These are phyloP conservation scores for Sinocyclocheilus anshuiensis DNA, from an alignment of 2,113 vertebrate genomes.

Conservation along the genomic window DNA sequence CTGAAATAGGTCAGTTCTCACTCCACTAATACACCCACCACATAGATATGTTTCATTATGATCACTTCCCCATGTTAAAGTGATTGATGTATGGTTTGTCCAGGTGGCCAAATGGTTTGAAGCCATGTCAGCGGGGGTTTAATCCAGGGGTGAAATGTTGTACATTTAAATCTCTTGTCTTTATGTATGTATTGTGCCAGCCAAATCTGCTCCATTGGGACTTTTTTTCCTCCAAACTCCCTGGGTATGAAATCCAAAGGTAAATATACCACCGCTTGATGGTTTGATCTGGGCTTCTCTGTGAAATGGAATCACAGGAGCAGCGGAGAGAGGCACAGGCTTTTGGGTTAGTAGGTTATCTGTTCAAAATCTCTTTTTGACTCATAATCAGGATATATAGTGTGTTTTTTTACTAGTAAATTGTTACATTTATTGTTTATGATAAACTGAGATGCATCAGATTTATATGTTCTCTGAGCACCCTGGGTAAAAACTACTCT, in stretches of 20 bases:
- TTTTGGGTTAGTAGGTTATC: constrained; percentile 13
- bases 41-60: constrained; percentile 61
- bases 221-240: not conserved
- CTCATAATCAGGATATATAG: not conserved
- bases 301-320: not conserved
- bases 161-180: constrained; percentile 23
- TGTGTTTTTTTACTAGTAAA: not conserved
- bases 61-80: constrained; percentile 65
- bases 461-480: not conserved
- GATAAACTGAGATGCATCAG: no score
- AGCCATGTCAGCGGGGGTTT: not conserved
- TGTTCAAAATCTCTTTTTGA: not conserved
- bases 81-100: constrained; percentile 59
- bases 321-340: not conserved
- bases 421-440: not conserved
- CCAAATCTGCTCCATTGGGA: constrained; percentile 23
- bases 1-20: constrained; percentile 74
- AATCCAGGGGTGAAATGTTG: constrained; percentile 18
- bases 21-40: constrained; percentile 58
- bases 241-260: constrained; percentile 6
- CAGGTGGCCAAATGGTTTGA: constrained; percentile 56
- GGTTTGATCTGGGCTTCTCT: constrained; percentile 21
- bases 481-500: not conserved
- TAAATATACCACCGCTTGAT: not conserved
- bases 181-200: not conserved